These are phyloP conservation scores for Gila orcuttii DNA, from an alignment of 2,113 vertebrate genomes.

Conservation along the genomic window DNA sequence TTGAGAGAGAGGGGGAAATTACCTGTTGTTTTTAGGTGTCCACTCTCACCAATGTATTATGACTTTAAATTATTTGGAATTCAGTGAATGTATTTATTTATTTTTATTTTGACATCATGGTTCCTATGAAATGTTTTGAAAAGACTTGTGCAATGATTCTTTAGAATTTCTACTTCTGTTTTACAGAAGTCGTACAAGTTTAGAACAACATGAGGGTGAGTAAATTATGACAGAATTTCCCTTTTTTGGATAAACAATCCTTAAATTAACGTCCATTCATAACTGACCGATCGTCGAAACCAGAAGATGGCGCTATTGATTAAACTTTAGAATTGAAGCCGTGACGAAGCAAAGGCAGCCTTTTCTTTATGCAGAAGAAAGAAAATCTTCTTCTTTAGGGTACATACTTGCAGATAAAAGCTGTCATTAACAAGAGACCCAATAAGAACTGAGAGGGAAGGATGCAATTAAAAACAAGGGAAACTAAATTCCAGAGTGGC, in stretches of 20 bases:
- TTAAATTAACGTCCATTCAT: not conserved
- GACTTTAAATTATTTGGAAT: not conserved
- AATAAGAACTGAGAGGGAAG: not conserved
- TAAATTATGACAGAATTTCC: not conserved
- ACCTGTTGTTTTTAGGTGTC: not conserved
- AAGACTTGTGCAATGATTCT: not conserved
- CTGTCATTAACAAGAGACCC: not conserved
- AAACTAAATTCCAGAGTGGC: not conserved
- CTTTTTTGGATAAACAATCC: not conserved
- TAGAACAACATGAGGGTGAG: not conserved
- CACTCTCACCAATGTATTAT: not conserved
- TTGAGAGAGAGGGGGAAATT: too few relatives aligned
- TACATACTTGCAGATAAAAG: not conserved
- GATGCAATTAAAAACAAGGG: not conserved
- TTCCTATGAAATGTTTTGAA: not conserved
- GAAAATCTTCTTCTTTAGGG: not conserved
- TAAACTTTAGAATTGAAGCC: not conserved
- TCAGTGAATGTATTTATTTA: not conserved
- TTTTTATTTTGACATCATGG: not conserved
- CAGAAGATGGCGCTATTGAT: slow-evolving; percentile 56
- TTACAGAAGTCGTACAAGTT: not conserved
- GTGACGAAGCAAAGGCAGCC: not conserved
- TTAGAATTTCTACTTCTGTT: not conserved
- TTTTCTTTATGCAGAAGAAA: not conserved
- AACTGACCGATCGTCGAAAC: not conserved